Base-by-base conservation (phyloP, 2,888 invertebrate species). In the Epistrophella euchroma region DNA sequence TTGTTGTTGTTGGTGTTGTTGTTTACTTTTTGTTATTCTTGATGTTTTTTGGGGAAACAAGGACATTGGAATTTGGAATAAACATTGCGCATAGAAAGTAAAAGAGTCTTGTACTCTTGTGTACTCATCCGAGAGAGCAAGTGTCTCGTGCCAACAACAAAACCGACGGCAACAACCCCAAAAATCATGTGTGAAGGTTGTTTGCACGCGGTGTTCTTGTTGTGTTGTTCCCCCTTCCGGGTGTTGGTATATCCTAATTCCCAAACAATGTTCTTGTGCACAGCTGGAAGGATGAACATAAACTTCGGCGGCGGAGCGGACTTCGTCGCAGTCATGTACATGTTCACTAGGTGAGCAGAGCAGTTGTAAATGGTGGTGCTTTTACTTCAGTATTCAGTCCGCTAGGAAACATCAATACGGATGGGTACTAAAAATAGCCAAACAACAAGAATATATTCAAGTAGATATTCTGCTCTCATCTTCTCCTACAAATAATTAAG, bases 401-500 rank as follows among this genome's bases (percentile, higher is more conserved):
- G 66, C 43, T 71, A 75, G 43, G 75, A 66, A 71, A 74, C 83
- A 75, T 73, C 71, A 71, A 43, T 72, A 73, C 77, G 76, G 72
- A 74, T 66, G 86, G 82, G 75, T 78, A 83, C 82, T 77, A 86
- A 77, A 86, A 86, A 86, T 86, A 86, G 82, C 62, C 25, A 25
- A 68, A 45, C 15, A 9, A 0, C 32, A 55, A 68, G 25, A 66
- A 66, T 55, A 72, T 60, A n/a, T 60, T 40, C 22, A 40, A 60
- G 37, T 15, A 52, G 10, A 72, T 72, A 43, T 77, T 71, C 37
- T 52, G 28, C 37, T 64, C 47, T 72, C 2, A 19, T 55, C 50
- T 71, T 17, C 43, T n/a, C 45, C 35, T 19, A 64, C 32, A 72
- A 66, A 60, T 60, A 22, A 40, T 37, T 56, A 25, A 25, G 56